Evolutionary conservation across 1,140 invertebrate species (phyloP), one percentile per base, ranked within the genome.

Genomic region (Eupristina koningsbergeri): DNA sequence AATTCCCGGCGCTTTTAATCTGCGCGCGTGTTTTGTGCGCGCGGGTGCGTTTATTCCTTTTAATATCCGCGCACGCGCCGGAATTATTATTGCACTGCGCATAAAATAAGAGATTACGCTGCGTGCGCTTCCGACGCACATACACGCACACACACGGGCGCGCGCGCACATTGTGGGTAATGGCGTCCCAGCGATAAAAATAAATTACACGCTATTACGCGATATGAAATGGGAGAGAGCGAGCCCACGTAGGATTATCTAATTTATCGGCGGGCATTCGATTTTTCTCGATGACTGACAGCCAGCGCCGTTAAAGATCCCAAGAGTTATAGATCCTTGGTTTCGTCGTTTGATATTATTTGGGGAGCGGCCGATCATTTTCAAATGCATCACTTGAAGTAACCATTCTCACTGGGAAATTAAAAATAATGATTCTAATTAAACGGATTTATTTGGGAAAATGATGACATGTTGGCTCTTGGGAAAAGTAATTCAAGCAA

Each of bases 181-280:
- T 77, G 34, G 31, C 63, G 75, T 0, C 34, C 0, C 19, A 61
- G 8, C 31, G 41, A 83, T 83, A 83, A 83, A 83, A 83, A 31
- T 83, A 78, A 83, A 83, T 83, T 77, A 11, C 75, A 58, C 47
- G 75, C n/a, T 69, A 83, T 83, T 77, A 69, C 69, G 19, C 58
- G 79, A 76, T 76, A 45, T 45, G 39, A 50, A 67, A 47, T 22
- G 13, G 61, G 17, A 29, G 5, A 8, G 8, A 63, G 45, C 45
- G 45, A 69, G 34, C 50, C 67, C 29, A 29, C 39, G n/a, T 9
- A 34, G 50, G 29, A 81, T 58, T 61, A n/a, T n/a, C n/a, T n/a
- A n/a, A n/a, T n/a, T n/a, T n/a, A n/a, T n/a, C n/a, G n/a, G n/a
- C n/a, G n/a, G n/a, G n/a, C 36, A 36, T 47, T 58, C 79, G 31